These are phyloP conservation scores for Paragorgia papillata DNA, from an alignment of 92 coral and sea anemone genomes.

Conservation along the genomic window DNA sequence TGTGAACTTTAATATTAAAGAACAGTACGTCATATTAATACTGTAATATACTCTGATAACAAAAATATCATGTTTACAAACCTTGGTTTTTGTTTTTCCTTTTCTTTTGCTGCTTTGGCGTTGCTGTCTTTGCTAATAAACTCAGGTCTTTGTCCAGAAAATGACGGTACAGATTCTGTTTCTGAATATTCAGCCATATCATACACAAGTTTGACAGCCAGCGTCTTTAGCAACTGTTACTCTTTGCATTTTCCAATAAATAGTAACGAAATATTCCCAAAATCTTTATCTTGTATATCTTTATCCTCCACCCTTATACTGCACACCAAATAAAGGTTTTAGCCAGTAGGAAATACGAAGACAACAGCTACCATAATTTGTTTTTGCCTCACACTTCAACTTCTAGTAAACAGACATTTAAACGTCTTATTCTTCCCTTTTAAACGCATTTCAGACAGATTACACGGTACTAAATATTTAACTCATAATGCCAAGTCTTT, in stretches of 20 bases:
- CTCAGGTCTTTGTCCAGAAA: not conserved
- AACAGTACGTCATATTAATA: no score
- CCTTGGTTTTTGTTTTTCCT: constrained; percentile 33
- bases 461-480: not conserved
- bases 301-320: no score
- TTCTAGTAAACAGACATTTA: not conserved
- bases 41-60: no score
- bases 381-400: not conserved
- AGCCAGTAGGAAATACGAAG: no score
- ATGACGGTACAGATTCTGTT: constrained; percentile 19
- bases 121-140: not conserved
- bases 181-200: constrained; percentile 19
- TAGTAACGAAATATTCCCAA: no score
- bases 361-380: no score
- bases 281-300: no score
- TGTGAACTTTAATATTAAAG: no score
- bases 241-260: no score
- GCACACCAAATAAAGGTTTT: no score
- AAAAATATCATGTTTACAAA: constrained; percentile 1
- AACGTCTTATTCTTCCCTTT: not conserved
- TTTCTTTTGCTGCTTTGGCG: not conserved
- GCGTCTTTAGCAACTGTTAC: no score
- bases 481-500: not conserved
- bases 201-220: no score
- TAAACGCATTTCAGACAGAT: not conserved